Percentiles rank a stretch among this genome's conserved stretches.
phyloP scores from a whole-genome alignment of 2,797 vertebrate genomes.

The Pantherophis alleghaniensis region DNA sequence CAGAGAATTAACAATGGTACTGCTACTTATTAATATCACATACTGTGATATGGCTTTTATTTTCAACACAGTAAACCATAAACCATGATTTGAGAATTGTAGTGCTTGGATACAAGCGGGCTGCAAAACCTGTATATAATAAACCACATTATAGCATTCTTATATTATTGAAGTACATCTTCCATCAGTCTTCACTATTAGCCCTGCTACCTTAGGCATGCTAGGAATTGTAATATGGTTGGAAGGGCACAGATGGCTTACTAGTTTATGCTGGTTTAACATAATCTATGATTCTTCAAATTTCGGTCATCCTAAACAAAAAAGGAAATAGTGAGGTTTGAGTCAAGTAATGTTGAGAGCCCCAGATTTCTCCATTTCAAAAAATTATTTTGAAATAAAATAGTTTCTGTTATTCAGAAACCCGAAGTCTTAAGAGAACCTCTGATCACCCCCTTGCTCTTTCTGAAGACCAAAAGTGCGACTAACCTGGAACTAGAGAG shows the following conservation, averaged over 20 bases:
- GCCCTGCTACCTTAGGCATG: not conserved
- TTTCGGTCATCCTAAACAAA: not conserved
- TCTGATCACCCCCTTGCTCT: not conserved
- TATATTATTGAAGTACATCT: not conserved
- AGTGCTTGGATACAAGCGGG: not conserved
- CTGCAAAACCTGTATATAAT: not conserved
- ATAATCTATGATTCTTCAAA: not conserved
- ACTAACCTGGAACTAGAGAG: not conserved
- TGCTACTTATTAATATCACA: not conserved
- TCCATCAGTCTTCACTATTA: not conserved
- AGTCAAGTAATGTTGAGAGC: not conserved
- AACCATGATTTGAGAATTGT: not conserved
- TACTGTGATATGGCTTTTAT: not conserved
- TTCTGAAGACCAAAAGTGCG: not conserved
- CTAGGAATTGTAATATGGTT: not conserved
- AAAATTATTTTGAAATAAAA: not conserved
- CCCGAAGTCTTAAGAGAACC: not conserved
- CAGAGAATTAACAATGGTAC: not conserved
- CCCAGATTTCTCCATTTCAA: not conserved
- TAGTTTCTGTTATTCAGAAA: not conserved
- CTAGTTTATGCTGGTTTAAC: not conserved
- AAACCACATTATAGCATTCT: not conserved
- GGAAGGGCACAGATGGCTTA: not conserved
- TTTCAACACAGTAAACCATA: not conserved
- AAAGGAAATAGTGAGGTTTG: not conserved